Base-by-base conservation (phyloP, 2,888 invertebrate species). In the Ephialtes manifestator region DNA sequence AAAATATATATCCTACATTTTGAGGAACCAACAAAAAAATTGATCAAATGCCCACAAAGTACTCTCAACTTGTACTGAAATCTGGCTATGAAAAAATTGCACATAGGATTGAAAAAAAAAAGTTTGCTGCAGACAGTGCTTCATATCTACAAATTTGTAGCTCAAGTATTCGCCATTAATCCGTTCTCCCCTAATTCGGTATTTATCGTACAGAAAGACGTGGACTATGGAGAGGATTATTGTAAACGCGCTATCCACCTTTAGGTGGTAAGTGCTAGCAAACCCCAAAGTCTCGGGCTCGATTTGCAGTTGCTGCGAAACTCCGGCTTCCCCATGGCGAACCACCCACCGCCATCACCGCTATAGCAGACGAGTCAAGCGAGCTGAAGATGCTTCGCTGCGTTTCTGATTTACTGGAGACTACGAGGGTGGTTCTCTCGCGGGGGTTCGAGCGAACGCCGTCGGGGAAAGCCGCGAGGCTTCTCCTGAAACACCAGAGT, bases 371-470 rank as follows among this genome's bases (percentile, higher is more conserved):
- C 72, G 83, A 83, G 65, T 76, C 76, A 60, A 80, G 79, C 79
- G 79, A 74, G 87, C 86, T 86, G 89, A 91, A 88, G 91, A 92
- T 88, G 92, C 92, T 92, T 89, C 88, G 92, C 90, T 92, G 92
- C 91, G 86, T 88, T 90, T 91, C 90, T 92, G 92, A 92, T 92
- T 92, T 92, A 92, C 87, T 86, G 88, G 87, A 90, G 79, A 77
- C 68, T 60, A 70, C 77, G 76, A 84, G 81, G 81, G 81, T 83
- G 76, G 63, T 65, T 75, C 51, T 79, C 39, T 71, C 13, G 55
- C 35, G 67, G 51, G 77, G 84, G 78, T 82, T 58, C 82, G 85
- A 63, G 13, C 20, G 65, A 70, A 77, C 72, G 68, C 63, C 82
- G 80, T 81, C 81, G 78, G 67, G 60, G 43, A 80, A 39, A 80